phyloP scores from a whole-genome alignment of 2,113 vertebrate genomes.

The Limnothrissa miodon region DNA sequence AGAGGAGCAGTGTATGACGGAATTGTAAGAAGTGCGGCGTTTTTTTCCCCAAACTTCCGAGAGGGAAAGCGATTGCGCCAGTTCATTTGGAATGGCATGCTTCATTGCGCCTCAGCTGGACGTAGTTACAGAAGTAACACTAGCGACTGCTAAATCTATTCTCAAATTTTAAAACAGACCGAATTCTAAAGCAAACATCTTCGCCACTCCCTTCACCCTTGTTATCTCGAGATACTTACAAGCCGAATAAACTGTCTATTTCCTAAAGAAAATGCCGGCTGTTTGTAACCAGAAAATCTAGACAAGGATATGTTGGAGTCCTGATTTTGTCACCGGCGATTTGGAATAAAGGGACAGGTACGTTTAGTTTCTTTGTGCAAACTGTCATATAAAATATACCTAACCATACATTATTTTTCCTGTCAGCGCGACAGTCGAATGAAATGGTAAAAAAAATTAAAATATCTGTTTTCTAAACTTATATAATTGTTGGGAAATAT shows the following conservation, averaged over 20 bases:
- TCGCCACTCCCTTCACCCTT: conserved; percentile 19
- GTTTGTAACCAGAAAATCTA: not conserved
- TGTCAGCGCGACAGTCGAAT: not conserved
- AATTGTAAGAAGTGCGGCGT: conserved; percentile 2
- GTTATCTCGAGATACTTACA: conserved; percentile 18
- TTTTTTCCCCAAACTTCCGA: conserved; percentile 40
- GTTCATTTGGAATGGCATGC: conserved; percentile 15
- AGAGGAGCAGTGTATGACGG: conserved; percentile 18
- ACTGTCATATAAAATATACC: not conserved
- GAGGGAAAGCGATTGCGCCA: conserved; percentile 8
- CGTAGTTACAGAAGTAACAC: conserved; percentile 12
- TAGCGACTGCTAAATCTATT: conserved; percentile 19
- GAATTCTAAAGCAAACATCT: conserved; percentile 19
- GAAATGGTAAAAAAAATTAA: not conserved
- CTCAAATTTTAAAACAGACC: conserved; percentile 34
- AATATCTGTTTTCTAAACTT: not conserved
- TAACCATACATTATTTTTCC: not conserved
- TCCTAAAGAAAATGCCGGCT: not conserved
- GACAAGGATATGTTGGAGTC: conserved; percentile 22
- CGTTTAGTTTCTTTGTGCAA: conserved; percentile 5
- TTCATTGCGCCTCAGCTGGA: not conserved
- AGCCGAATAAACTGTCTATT: not conserved
- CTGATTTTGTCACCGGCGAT: not conserved
- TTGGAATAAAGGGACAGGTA: not conserved
- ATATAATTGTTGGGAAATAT: not conserved